Base-by-base conservation (phyloP, 2,113 vertebrate species). In the Gnathonemus echidnorhynchus region DNA sequence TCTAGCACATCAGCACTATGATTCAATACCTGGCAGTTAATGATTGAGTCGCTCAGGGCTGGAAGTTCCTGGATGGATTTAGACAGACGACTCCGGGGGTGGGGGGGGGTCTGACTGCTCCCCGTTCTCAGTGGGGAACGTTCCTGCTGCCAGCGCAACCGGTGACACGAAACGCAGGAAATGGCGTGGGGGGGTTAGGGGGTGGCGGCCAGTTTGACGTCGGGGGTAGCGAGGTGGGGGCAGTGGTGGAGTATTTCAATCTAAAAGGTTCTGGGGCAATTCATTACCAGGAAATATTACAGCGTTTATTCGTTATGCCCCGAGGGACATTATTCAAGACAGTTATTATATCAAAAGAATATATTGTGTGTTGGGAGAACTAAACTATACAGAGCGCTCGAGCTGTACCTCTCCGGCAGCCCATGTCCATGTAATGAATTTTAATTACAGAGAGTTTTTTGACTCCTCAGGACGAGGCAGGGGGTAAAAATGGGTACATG, bases 1-100 rank as follows among this genome's bases (percentile, higher is more conserved):
- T 74, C 31, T 49, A 89, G 92, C 94, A 94, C 92, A 94, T 95
- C 95, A 96, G 95, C 95, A 95, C 90, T 94, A 95, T 95, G 93
- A 95, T 95, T 95, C 95, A 95, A 89, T 94, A 95, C 95, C 95
- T 95, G 94, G 93, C 93, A 93, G 91, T 95, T 95, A 93, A 96
- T 96, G 96, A 96, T 96, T 96, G 95, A 96, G 94, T 94, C 62
- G 93, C 93, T 91, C 91, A 90, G 92, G 92, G 92, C 91, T 92
- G 93, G 94, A 94, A 93, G 94, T 95, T 93, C 94, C 93, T 94
- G 88, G 88, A 86, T 91, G 91, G 90, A 87, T 84, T 87, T 88
- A 89, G 91, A 92, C 86, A 91, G 92, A 90, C 87, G 90, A 88
- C 87, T 77, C 89, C 17, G 3, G 52, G 93, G 94, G 93, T 94